These are phyloP conservation scores for Melopsittacus undulatus DNA, from an alignment of 2,797 vertebrate species.

Conservation along the genomic window DNA sequence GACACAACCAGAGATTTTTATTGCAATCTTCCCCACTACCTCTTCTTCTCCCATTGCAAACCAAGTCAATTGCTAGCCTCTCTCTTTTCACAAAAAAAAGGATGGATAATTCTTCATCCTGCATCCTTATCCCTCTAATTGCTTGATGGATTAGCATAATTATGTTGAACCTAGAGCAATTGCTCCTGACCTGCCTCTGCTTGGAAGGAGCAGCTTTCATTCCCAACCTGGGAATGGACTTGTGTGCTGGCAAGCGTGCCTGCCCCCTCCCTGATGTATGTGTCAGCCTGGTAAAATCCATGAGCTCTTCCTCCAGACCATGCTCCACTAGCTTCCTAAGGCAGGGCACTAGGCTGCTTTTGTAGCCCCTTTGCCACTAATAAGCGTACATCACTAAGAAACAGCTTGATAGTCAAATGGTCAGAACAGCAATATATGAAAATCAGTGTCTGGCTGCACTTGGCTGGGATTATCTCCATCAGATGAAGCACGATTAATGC, in stretches of 20 bases:
- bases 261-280: neutral
- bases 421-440: neutral
- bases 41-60: neutral
- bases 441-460: neutral
- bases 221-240: neutral
- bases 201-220: neutral
- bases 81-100: neutral
- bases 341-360: neutral
- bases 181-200: neutral
- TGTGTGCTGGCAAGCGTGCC: neutral
- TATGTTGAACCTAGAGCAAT: neutral
- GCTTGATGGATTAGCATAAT: neutral
- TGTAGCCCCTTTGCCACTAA: neutral
- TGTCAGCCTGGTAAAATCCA: neutral
- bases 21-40: neutral
- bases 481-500: constrained; percentile 2
- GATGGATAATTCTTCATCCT: neutral
- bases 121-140: neutral
- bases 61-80: neutral
- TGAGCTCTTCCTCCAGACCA: neutral
- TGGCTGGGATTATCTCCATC: neutral
- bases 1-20: neutral
- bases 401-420: neutral
- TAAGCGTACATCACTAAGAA: neutral
- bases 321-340: neutral